Percentiles rank a stretch among this genome's conserved stretches.
Conservation (phyloP, 1,140 invertebrate species). For the Paraescarpia echinospica region DNA sequence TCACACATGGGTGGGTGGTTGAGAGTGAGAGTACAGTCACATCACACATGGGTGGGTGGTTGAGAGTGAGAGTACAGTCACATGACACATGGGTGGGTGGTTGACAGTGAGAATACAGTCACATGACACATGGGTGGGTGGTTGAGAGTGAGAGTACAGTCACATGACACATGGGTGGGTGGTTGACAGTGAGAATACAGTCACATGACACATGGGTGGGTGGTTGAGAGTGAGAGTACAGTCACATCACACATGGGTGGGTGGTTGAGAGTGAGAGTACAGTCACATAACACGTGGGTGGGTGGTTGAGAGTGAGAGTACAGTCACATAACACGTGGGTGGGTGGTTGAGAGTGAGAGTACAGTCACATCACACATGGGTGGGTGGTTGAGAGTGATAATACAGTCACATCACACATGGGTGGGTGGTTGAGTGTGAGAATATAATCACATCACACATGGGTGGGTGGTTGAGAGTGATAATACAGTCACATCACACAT, state of each 20-base stretch:
- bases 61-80: background rate
- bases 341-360: background rate
- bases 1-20: background rate
- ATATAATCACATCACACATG: background rate
- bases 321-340: background rate
- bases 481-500: no score
- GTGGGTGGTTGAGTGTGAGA: background rate
- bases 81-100: background rate
- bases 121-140: background rate
- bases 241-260: background rate
- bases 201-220: background rate
- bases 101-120: background rate
- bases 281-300: background rate
- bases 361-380: background rate
- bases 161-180: background rate
- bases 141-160: background rate
- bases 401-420: background rate
- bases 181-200: background rate
- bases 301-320: no score
- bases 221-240: background rate
- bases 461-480: no score
- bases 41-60: background rate
- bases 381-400: background rate
- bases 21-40: background rate
- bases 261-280: background rate